Conservation (phyloP, 2,797 vertebrate genomes). For the Potorous gilbertii region DNA sequence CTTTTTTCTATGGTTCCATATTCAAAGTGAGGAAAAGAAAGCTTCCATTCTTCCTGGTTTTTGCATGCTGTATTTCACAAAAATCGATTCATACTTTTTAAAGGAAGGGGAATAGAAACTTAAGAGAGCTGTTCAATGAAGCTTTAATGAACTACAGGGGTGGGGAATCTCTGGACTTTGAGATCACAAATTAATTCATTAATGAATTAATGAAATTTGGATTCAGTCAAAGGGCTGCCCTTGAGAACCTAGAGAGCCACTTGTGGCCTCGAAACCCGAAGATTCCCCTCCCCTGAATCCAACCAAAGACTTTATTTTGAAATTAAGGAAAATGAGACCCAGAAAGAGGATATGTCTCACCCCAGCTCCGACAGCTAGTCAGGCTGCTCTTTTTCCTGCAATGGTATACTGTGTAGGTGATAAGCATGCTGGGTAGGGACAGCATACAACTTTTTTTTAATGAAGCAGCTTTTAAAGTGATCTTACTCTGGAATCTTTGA, state of each 20-base stretch:
- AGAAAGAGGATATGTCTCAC: not conserved
- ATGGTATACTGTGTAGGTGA: not conserved
- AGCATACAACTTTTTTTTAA: not conserved
- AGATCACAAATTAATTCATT: too few relatives aligned
- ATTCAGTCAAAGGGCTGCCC: too few relatives aligned
- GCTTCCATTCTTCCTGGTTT: not conserved
- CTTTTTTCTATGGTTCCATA: not conserved
- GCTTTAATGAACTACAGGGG: not conserved
- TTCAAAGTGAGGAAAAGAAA: not conserved
- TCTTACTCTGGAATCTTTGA: not conserved
- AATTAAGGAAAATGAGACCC: not conserved
- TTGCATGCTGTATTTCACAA: not conserved
- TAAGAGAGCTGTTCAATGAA: not conserved
- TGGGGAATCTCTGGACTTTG: too few relatives aligned
- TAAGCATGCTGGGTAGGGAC: not conserved
- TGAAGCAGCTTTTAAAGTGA: not conserved
- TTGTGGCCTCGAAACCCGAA: too few relatives aligned
- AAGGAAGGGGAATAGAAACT: conserved; percentile 41
- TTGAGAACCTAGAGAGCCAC: too few relatives aligned
- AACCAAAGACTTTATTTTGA: not conserved
- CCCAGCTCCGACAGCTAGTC: not conserved
- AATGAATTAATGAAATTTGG: too few relatives aligned
- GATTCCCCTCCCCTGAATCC: too few relatives aligned
- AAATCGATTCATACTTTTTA: not conserved
- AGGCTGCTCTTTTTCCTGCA: not conserved